Percentiles rank a stretch among this genome's conserved stretches.
Evolutionary conservation across 2,888 invertebrate species (phyloP).

Genomic region (Cyclophora punctaria): DNA sequence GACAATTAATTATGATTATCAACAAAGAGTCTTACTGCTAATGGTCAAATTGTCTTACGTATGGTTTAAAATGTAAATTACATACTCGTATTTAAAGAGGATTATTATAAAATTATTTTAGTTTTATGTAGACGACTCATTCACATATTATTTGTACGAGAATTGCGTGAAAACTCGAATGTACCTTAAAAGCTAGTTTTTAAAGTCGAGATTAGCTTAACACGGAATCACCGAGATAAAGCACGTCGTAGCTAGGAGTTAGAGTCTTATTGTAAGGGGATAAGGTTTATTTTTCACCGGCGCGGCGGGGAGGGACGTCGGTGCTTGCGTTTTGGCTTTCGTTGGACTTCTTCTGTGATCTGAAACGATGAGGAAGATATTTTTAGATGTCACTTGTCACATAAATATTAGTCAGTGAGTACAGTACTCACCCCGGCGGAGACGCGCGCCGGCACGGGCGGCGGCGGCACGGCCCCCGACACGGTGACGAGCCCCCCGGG

Average conservation of each 20-base stretch:
- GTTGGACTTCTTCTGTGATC: conserved; percentile 36
- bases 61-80: too few relatives aligned
- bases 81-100: too few relatives aligned
- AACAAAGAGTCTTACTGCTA: too few relatives aligned
- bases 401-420: background rate
- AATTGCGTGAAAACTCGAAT: too few relatives aligned
- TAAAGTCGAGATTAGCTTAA: too few relatives aligned
- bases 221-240: conserved; percentile 3
- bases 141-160: too few relatives aligned
- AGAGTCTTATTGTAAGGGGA: conserved; percentile 9
- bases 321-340: conserved; percentile 32
- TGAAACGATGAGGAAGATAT: conserved; percentile 18
- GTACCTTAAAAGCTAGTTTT: background rate
- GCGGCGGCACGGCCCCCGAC: conserved; percentile 24
- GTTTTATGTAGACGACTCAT: too few relatives aligned
- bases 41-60: too few relatives aligned
- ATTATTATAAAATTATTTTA: too few relatives aligned
- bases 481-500: conserved; percentile 4
- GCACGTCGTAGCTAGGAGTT: conserved; percentile 7
- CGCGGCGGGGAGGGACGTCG: conserved; percentile 33
- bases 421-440: conserved; percentile 26
- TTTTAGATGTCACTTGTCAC: background rate
- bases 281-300: conserved; percentile 27
- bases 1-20: too few relatives aligned
- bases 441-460: conserved; percentile 36